Conservation (phyloP, 2,113 vertebrate species). For the Hippocampus comes region DNA sequence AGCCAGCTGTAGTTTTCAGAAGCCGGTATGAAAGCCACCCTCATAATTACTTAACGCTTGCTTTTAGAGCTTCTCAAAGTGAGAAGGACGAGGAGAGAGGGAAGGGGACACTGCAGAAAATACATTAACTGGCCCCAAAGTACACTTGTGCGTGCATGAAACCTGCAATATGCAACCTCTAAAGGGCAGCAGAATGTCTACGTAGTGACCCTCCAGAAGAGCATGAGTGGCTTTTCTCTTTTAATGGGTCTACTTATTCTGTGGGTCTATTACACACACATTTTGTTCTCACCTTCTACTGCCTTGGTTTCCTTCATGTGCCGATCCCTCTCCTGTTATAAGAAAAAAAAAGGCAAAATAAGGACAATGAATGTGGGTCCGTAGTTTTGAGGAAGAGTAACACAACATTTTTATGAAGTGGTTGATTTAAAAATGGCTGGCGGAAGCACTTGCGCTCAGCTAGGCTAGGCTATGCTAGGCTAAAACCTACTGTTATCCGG, state of each 20-base stretch:
- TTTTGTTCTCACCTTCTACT: not conserved
- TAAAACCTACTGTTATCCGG: too few relatives aligned
- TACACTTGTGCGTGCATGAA: conserved; percentile 33
- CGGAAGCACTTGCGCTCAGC: not conserved
- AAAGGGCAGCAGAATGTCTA: conserved; percentile 33
- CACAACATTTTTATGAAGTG: too few relatives aligned
- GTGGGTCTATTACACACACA: not conserved
- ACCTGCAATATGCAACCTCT: conserved; percentile 26
- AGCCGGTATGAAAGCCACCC: conserved; percentile 13
- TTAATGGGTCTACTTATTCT: conserved; percentile 24
- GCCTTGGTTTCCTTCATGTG: not conserved
- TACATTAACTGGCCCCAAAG: conserved; percentile 42
- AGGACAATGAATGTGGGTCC: not conserved
- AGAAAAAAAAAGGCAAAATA: not conserved
- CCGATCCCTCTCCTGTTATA: not conserved
- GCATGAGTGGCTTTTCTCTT: conserved; percentile 28
- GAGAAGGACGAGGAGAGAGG: conserved; percentile 16
- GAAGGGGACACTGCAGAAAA: conserved; percentile 27
- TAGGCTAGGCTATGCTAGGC: not conserved
- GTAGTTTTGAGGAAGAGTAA: not conserved
- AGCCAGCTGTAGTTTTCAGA: not conserved
- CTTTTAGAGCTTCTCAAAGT: conserved; percentile 40
- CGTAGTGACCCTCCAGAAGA: conserved; percentile 20
- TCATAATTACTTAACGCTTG: conserved; percentile 20
- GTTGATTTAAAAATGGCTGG: not conserved